These are phyloP conservation scores for Deroplatys truncata DNA, from an alignment of 2,888 invertebrate genomes.

Conservation along the genomic window DNA sequence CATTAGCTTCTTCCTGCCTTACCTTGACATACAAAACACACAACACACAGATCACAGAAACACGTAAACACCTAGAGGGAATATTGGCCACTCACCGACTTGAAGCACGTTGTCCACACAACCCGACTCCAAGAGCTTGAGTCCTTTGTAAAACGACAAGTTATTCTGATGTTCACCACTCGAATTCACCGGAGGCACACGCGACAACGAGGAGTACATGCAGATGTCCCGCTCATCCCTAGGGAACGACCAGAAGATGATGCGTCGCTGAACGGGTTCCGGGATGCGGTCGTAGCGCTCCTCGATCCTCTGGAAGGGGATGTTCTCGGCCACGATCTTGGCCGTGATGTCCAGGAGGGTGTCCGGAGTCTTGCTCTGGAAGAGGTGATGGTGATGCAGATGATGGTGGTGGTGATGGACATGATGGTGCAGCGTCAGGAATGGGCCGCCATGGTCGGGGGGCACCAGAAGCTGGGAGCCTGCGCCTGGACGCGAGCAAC, in stretches of 20 bases:
- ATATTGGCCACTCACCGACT: slow-evolving; percentile 68
- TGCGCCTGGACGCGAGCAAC: slow-evolving; percentile 46
- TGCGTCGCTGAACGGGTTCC: slow-evolving; percentile 81
- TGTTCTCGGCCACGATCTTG: slow-evolving; percentile 76
- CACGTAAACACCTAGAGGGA: not conserved
- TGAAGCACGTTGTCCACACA: slow-evolving; percentile 82
- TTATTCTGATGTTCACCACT: slow-evolving; percentile 64
- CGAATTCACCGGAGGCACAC: slow-evolving; percentile 48
- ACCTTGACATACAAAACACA: not conserved
- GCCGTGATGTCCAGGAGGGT: slow-evolving; percentile 78
- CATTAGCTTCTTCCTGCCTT: not conserved
- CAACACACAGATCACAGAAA: not conserved
- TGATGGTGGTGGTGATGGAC: not conserved
- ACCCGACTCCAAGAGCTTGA: slow-evolving; percentile 75
- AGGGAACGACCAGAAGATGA: slow-evolving; percentile 87
- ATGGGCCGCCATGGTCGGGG: slow-evolving; percentile 6
- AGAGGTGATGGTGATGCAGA: not conserved
- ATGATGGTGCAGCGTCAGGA: slow-evolving; percentile 7
- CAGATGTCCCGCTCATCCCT: slow-evolving; percentile 82
- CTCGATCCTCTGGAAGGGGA: slow-evolving; percentile 82
- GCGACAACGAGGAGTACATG: slow-evolving; percentile 79
- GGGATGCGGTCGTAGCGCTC: slow-evolving; percentile 83
- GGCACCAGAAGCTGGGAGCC: slow-evolving; percentile 37
- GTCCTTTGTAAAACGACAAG: slow-evolving; percentile 81
- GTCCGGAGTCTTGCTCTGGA: slow-evolving; percentile 49